phyloP scores from a whole-genome alignment of 2,797 vertebrate genomes.

The Cephalopachus bancanus region DNA sequence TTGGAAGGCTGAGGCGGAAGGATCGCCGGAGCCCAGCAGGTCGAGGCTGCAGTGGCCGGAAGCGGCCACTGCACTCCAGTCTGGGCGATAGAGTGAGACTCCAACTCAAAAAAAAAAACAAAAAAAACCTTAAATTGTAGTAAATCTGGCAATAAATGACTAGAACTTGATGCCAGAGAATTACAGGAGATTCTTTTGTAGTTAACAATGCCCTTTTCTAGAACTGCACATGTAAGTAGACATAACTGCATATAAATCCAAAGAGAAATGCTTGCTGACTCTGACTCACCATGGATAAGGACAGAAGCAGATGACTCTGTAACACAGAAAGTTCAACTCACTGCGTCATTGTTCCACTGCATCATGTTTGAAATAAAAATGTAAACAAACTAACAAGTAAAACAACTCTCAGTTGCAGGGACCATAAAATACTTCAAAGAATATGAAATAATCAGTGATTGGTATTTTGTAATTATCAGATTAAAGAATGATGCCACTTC shows the following conservation, averaged over 20 bases:
- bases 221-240: not conserved
- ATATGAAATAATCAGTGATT: conserved; percentile 4
- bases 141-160: not conserved
- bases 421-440: not conserved
- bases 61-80: no score
- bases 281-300: conserved; percentile 25
- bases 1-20: no score
- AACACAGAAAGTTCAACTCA: not conserved
- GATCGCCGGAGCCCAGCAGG: no score
- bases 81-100: no score
- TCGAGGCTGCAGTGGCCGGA: no score
- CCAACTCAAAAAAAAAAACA: no score
- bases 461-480: conserved; percentile 11
- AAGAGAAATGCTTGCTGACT: not conserved
- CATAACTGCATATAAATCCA: not conserved
- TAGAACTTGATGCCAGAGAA: not conserved
- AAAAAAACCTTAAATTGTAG: not conserved
- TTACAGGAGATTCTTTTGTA: not conserved
- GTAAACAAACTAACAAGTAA: not conserved
- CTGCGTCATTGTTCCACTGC: not conserved
- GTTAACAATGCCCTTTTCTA: not conserved
- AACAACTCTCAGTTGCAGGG: not conserved
- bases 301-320: not conserved
- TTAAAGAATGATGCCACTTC: conserved; percentile 46
- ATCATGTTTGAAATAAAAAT: conserved; percentile 41